A percentile compares a stretch with the other conserved stretches of the same genome.
Evolutionary conservation across 1,140 invertebrate species (phyloP).

Genomic region (Ceratina japonica): DNA sequence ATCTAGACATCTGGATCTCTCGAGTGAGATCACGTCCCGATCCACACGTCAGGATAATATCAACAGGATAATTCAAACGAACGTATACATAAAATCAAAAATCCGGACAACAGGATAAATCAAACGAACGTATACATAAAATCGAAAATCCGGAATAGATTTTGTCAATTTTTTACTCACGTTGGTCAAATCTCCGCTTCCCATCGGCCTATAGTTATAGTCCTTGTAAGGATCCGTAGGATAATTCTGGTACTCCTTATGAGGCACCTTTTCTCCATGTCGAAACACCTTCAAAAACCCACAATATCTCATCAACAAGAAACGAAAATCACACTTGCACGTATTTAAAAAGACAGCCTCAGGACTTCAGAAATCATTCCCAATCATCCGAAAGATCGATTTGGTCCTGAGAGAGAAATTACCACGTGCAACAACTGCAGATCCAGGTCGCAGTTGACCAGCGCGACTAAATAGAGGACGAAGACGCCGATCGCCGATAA

Average conservation of each 20-base stretch:
- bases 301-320: background rate
- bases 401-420: too few species aligned
- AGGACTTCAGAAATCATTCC: too few species aligned
- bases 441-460: conserved; percentile 60
- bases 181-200: conserved; percentile 77
- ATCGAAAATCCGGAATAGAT: too few species aligned
- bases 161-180: conserved; percentile 69
- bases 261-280: conserved; percentile 77
- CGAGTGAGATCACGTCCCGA: too few species aligned
- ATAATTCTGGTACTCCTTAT: conserved; percentile 76
- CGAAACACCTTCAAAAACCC: conserved; percentile 74
- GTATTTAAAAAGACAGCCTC: too few species aligned
- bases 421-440: conserved; percentile 73
- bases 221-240: conserved; percentile 76
- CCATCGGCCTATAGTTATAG: conserved; percentile 74
- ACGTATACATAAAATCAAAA: too few species aligned
- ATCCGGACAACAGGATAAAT: too few species aligned
- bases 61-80: too few species aligned
- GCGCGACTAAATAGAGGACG: conserved; percentile 30
- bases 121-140: background rate
- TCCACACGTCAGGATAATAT: too few species aligned
- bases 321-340: too few species aligned
- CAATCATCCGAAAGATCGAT: too few species aligned
- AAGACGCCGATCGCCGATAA: background rate
- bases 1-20: background rate